Evolutionary conservation across 2,113 vertebrate species (phyloP), one percentile per base, ranked within the genome.

Genomic region (Psittacara wagleri): DNA sequence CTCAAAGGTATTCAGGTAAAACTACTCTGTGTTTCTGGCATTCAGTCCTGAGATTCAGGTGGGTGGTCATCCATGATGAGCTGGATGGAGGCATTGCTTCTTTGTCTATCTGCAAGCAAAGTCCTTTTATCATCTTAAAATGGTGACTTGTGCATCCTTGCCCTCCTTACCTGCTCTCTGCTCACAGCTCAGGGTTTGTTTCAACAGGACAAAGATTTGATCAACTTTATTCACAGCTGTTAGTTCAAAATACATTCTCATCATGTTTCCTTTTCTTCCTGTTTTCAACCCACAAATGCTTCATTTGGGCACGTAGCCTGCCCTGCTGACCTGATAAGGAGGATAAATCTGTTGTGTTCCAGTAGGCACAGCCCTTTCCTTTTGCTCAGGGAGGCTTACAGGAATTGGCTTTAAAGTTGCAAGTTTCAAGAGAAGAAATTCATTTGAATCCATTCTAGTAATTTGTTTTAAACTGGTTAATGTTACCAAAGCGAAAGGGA

Each of bases 61-160:
- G 24, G n/a, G 6, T 17, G 27, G 49, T 43, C 31, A 24, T 2
- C 11, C 1, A 3, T 10, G 43, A 17, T 13, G 63, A n/a, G 67
- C 49, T 27, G 22, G n/a, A 17, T 78, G 64, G 5, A 18, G 44
- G 29, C 12, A 7, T 28, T 25, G 28, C 41, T 29, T 33, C 68
- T n/a, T 67, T 39, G 20, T 37, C 29, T 28, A 2, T 55, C 37
- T 46, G 41, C 59, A 37, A 33, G 48, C 37, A 68, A 24, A 41
- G 37, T 63, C 7, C 0, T 33, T 57, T 7, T 15, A 22, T 2
- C 17, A 29, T 13, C n/a, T 68, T 17, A 22, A 41, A 49, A 18
- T 1, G 0, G n/a, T 9, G 49, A 31, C 48, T 43, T 0, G 2
- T 23, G 17, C 48, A 52, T 33, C 43, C 44, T 46, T 7, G 20